phyloP scores from a whole-genome alignment of 2,113 vertebrate species.

The Archilochus colubris region DNA sequence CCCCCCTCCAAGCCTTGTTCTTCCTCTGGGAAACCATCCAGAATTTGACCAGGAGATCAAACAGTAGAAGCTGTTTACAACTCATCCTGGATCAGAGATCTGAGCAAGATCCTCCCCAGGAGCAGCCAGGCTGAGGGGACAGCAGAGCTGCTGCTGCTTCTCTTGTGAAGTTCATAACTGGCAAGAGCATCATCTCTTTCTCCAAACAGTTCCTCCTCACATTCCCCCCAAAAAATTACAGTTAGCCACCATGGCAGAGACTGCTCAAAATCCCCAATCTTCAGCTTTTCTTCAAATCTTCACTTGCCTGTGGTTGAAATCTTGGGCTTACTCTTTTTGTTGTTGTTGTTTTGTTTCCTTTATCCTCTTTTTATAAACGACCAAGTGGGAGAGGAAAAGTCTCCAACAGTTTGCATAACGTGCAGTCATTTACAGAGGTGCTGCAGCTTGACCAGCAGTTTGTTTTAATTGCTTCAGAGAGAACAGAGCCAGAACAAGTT shows the following conservation, averaged over 20 bases:
- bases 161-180: background rate
- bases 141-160: background rate
- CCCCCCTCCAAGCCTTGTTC: background rate
- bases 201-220: background rate
- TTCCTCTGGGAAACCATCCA: conserved; percentile 28
- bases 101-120: background rate
- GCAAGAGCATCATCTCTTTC: background rate
- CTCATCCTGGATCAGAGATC: conserved; percentile 14
- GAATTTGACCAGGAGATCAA: conserved; percentile 28
- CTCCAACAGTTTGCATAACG: background rate
- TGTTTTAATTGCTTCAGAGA: conserved; percentile 32
- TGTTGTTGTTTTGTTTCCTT: background rate
- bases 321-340: background rate
- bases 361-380: conserved; percentile 29
- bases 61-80: conserved; percentile 56
- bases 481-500: conserved; percentile 45
- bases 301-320: background rate
- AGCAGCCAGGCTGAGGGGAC: background rate
- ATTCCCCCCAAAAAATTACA: background rate
- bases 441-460: conserved; percentile 13
- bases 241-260: conserved; percentile 26
- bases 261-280: background rate
- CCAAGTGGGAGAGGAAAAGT: background rate
- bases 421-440: conserved; percentile 25
- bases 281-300: conserved; percentile 2